phyloP scores from a whole-genome alignment of 2,113 vertebrate genomes.

The Scophthalmus maximus region DNA sequence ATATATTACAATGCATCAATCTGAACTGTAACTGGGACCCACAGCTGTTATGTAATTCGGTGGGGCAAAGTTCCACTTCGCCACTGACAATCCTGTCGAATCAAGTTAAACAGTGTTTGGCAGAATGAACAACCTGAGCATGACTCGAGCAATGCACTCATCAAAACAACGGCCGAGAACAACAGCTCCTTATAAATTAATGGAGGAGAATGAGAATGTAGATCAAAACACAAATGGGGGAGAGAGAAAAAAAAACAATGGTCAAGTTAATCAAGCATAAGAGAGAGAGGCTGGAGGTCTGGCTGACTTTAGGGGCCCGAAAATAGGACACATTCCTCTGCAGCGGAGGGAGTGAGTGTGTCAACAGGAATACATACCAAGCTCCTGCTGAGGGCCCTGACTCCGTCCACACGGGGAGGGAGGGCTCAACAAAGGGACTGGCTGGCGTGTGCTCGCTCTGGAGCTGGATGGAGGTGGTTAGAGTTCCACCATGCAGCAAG shows the following conservation, averaged over 20 bases:
- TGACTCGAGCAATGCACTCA: not conserved
- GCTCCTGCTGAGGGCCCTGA: conserved; percentile 65
- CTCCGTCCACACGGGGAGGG: conserved; percentile 57
- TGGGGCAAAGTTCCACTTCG: not conserved
- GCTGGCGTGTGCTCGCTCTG: conserved; percentile 27
- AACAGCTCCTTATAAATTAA: conserved; percentile 33
- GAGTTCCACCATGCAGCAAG: conserved; percentile 11
- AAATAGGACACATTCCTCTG: conserved; percentile 74
- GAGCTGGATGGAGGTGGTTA: conserved; percentile 25
- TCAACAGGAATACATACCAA: conserved; percentile 72
- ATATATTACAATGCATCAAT: not conserved
- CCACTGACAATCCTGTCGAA: not conserved
- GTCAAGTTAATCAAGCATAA: conserved; percentile 54
- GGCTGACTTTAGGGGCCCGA: conserved; percentile 63
- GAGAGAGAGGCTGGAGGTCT: conserved; percentile 49
- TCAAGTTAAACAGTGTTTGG: conserved; percentile 4
- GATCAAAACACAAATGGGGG: conserved; percentile 41
- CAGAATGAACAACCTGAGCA: conserved; percentile 5
- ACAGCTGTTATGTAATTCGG: not conserved
- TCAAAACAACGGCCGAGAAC: conserved; percentile 23
- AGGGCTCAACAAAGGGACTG: conserved; percentile 56
- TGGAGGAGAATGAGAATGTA: conserved; percentile 27
- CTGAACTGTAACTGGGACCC: not conserved
- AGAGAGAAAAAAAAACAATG: conserved; percentile 37
- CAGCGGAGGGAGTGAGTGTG: conserved; percentile 59